Conservation (phyloP, 2,888 invertebrate genomes). For the Philereme transversata region DNA sequence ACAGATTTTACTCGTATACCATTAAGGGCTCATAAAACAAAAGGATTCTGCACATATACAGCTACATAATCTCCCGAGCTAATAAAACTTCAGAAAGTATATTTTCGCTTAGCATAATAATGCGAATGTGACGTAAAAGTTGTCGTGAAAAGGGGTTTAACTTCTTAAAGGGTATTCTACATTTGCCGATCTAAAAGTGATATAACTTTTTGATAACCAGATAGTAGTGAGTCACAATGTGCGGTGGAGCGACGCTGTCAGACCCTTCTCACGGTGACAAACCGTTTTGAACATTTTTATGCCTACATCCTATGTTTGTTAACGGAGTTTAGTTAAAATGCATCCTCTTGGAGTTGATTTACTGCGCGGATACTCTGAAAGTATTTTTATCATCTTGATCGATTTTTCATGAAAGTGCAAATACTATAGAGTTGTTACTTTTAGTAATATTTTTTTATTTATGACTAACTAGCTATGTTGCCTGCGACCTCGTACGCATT, state of each 20-base stretch:
- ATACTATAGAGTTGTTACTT: slow-evolving; percentile 8
- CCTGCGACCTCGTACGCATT: no score
- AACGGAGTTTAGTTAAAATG: slow-evolving; percentile 33
- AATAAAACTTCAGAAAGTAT: slow-evolving; percentile 23
- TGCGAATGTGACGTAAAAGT: slow-evolving; percentile 22
- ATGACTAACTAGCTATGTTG: no score
- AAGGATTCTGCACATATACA: slow-evolving; percentile 5
- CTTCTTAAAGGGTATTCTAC: slow-evolving; percentile 42
- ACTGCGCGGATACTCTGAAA: slow-evolving; percentile 33
- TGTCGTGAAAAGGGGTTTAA: slow-evolving; percentile 41
- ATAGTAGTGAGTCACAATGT: slow-evolving; percentile 51
- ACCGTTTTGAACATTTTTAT: slow-evolving; percentile 32
- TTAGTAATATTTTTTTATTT: no score
- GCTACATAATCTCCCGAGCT: slow-evolving; percentile 17
- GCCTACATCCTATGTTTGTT: slow-evolving; percentile 1
- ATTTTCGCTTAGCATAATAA: slow-evolving; percentile 23
- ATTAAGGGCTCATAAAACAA: background rate
- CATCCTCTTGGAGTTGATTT: slow-evolving; percentile 17
- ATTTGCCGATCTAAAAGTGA: slow-evolving; percentile 48
- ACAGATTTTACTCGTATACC: background rate
- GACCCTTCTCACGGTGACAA: slow-evolving; percentile 66
- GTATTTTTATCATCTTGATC: slow-evolving; percentile 34
- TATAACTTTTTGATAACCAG: slow-evolving; percentile 60
- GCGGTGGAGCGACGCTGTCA: slow-evolving; percentile 63
- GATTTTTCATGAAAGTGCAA: slow-evolving; percentile 46